Percentiles rank a stretch among this genome's conserved stretches.
Evolutionary conservation across 2,113 vertebrate genomes (phyloP).

Genomic region (Oncorhynchus kisutch): DNA sequence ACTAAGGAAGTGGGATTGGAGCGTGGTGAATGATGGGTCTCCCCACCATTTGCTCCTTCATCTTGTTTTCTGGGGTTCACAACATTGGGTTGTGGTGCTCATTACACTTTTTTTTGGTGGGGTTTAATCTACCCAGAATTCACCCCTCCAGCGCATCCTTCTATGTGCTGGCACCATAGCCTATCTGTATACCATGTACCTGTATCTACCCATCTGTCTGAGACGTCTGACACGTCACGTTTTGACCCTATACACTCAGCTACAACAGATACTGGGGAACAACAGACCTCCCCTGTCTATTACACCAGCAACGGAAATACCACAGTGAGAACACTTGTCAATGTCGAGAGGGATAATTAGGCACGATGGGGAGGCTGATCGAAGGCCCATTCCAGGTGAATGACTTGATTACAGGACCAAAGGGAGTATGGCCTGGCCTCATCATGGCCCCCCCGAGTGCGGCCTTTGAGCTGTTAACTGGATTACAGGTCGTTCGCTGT

Average conservation of each 20-base stretch:
- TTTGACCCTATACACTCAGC: background rate
- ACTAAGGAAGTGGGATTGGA: constrained; percentile 23
- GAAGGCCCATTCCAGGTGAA: constrained; percentile 33
- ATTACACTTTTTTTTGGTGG: background rate
- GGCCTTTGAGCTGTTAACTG: constrained; percentile 48
- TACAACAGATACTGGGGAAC: background rate
- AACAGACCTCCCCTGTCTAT: too few relatives aligned
- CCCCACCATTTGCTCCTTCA: background rate
- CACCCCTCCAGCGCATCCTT: constrained; percentile 59
- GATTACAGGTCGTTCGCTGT: constrained; percentile 57
- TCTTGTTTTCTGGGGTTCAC: background rate
- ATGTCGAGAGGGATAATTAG: background rate
- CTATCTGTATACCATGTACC: constrained; percentile 15
- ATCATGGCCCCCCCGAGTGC: background rate
- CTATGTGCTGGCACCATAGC: constrained; percentile 47
- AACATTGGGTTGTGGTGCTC: constrained; percentile 8
- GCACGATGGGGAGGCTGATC: background rate
- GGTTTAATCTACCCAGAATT: constrained; percentile 55
- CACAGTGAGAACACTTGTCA: background rate
- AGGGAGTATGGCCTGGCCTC: background rate
- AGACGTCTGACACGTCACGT: background rate
- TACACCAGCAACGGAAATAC: background rate
- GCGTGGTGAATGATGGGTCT: background rate
- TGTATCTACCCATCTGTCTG: constrained; percentile 43
- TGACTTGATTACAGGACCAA: constrained; percentile 27